Evolutionary conservation across 2,113 vertebrate genomes (phyloP).

Genomic region (rat (Rattus norvegicus)): DNA sequence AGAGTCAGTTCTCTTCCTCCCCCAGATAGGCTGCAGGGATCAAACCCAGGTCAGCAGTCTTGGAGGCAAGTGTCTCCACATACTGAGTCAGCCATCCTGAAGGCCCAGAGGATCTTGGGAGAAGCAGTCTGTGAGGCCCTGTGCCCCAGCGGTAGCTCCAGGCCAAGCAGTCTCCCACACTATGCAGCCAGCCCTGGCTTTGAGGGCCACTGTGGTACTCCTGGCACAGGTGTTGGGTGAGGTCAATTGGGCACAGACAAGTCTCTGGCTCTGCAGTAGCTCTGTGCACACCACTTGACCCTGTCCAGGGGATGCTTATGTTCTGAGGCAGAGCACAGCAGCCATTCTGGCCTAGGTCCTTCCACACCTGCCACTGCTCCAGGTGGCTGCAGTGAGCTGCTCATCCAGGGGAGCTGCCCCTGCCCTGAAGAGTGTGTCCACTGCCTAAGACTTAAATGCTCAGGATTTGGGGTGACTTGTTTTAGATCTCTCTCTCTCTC

Average conservation of each 20-base stretch:
- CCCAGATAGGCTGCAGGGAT: background rate
- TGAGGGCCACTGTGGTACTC: slow-evolving; percentile 84
- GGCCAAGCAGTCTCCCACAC: slow-evolving; percentile 71
- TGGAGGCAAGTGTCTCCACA: background rate
- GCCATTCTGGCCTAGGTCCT: slow-evolving; percentile 85
- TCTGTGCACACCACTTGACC: slow-evolving; percentile 88
- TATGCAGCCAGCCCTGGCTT: slow-evolving; percentile 87
- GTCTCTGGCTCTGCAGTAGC: slow-evolving; percentile 89
- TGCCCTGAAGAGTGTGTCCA: background rate
- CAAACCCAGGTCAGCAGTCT: background rate
- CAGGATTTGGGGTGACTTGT: background rate
- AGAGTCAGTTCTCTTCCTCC: background rate
- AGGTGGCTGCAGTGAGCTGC: slow-evolving; percentile 80
- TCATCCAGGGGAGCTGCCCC: slow-evolving; percentile 84
- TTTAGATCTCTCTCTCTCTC: background rate
- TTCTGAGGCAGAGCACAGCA: slow-evolving; percentile 89
- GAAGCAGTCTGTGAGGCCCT: slow-evolving; percentile 88
- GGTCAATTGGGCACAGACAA: slow-evolving; percentile 89
- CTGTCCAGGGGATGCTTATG: slow-evolving; percentile 80
- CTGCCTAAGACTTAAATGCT: background rate
- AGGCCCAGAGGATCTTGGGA: slow-evolving; percentile 82
- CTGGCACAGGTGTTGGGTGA: slow-evolving; percentile 88
- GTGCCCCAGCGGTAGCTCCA: slow-evolving; percentile 68
- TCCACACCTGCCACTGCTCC: slow-evolving; percentile 84
- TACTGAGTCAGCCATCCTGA: background rate